phyloP scores from a whole-genome alignment of 2,797 vertebrate genomes.

The Xerus rutilus region DNA sequence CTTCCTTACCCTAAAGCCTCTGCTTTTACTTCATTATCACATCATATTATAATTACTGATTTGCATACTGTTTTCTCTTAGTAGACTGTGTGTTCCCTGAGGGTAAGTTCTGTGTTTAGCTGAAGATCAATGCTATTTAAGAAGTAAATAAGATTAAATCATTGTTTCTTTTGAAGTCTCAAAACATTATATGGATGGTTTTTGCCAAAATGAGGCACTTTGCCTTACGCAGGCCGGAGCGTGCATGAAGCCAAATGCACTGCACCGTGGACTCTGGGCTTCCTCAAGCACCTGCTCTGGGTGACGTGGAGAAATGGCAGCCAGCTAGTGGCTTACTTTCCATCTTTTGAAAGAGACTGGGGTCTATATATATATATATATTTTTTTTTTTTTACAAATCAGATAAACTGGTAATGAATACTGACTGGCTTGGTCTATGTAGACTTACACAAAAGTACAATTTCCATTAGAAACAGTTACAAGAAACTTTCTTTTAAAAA shows the following conservation, averaged over 20 bases:
- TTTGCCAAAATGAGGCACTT: conserved; percentile 80
- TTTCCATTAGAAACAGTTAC: not conserved
- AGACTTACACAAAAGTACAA: not conserved
- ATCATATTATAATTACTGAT: conserved; percentile 12
- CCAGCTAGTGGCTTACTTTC: conserved; percentile 14
- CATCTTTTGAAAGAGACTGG: not conserved
- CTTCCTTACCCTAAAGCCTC: not conserved
- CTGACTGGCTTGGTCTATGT: not conserved
- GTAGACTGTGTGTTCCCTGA: conserved; percentile 10
- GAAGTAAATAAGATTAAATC: conserved; percentile 76
- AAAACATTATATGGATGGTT: conserved; percentile 66
- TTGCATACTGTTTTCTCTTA: conserved; percentile 48
- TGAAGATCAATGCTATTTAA: conserved; percentile 50
- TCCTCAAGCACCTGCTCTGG: conserved; percentile 57
- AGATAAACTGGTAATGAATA: conserved; percentile 49
- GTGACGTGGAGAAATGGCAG: not conserved
- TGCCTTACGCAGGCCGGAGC: conserved; percentile 70
- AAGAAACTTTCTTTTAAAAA: not conserved
- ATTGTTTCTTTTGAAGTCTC: conserved; percentile 77
- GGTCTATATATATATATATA: not conserved
- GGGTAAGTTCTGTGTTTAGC: conserved; percentile 12
- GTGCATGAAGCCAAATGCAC: conserved; percentile 62
- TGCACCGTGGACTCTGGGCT: conserved; percentile 39
- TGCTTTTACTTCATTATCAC: conserved; percentile 8
- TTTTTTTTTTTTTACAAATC: not conserved